phyloP scores from a whole-genome alignment of 2,888 invertebrate species.

The Mesoligia furuncula region DNA sequence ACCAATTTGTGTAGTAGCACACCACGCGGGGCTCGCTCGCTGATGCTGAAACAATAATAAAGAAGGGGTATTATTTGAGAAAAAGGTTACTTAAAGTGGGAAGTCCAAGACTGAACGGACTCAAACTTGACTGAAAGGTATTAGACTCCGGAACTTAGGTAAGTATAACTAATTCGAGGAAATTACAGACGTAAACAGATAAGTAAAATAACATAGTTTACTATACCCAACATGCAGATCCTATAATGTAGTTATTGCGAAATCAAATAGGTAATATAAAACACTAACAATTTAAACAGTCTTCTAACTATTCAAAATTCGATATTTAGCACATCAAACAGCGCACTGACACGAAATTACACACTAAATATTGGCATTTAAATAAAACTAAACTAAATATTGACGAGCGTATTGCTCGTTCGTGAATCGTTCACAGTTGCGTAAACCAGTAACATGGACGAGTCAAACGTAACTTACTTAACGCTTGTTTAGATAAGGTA shows the following conservation, averaged over 20 bases:
- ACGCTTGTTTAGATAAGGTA: constrained; percentile 2
- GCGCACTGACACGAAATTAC: neutral
- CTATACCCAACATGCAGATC: fast-evolving
- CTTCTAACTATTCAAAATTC: neutral
- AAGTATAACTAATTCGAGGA: neutral
- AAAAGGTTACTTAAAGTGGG: neutral
- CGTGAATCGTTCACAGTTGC: constrained; percentile 12
- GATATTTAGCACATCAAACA: neutral
- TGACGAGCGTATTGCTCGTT: neutral
- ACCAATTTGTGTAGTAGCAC: constrained; percentile 98
- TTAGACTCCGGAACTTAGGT: neutral
- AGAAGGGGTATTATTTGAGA: neutral
- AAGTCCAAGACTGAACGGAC: too few relatives aligned
- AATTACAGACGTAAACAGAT: neutral
- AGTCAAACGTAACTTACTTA: constrained; percentile 16
- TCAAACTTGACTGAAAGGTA: neutral
- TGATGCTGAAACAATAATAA: constrained; percentile 71
- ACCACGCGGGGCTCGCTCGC: constrained; percentile 93
- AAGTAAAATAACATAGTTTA: neutral
- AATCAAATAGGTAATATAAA: neutral
- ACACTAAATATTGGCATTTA: neutral
- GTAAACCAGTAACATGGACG: constrained; percentile 38
- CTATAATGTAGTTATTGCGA: neutral
- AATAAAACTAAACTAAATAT: constrained; percentile 3
- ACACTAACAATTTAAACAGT: neutral